Base-by-base conservation (phyloP, 1,140 invertebrate genomes). In the Ceratina calcarata region DNA sequence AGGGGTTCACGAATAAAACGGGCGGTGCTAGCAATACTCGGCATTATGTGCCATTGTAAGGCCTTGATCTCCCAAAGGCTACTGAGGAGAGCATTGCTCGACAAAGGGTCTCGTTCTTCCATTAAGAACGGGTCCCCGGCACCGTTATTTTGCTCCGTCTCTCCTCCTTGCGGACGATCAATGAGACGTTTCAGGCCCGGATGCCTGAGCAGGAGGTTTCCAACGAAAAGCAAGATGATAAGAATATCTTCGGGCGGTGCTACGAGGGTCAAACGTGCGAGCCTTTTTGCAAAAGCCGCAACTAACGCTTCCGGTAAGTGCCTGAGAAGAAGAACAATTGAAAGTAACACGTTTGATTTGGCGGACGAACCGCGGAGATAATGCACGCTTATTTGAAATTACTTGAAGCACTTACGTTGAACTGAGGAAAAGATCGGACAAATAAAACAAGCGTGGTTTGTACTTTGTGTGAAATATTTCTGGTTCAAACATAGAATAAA, bases 401-500 rank as follows among this genome's bases (percentile, higher is more conserved):
- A 60, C n/a, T 15, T 60, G 37, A 27, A 13, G 18, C 78, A 96
- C 96, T 96, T 94, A 98, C 96, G 97, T 98, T 61, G 98, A 99
- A 78, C 96, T 96, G 1, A 99, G 93, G 91, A 99, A 99, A 57
- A 98, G 94, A 91, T 99, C 97, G 0, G 97, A 94, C 27, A 99
- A 94, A 89, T 97, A 96, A 90, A 99, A 97, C 3, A 98, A 94
- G 55, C 98, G 94, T 1, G 96, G 95, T 91, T 97, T 97, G 90
- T 98, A 98, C 88, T 98, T 97, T 15, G 96, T 97, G 88, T 97
- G 96, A 89, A 99, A 97, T 80, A 99, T 96, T 84, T 96, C 96
- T 0, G 97, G 96, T 86, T 97, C 96, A 86, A 99, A 96, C 95
- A 99, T 96, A 1, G 96, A 96, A 93, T 99, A 99, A 6, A 99